Conservation (phyloP, 2,113 vertebrate species). For the Mionectes macconnelli region DNA sequence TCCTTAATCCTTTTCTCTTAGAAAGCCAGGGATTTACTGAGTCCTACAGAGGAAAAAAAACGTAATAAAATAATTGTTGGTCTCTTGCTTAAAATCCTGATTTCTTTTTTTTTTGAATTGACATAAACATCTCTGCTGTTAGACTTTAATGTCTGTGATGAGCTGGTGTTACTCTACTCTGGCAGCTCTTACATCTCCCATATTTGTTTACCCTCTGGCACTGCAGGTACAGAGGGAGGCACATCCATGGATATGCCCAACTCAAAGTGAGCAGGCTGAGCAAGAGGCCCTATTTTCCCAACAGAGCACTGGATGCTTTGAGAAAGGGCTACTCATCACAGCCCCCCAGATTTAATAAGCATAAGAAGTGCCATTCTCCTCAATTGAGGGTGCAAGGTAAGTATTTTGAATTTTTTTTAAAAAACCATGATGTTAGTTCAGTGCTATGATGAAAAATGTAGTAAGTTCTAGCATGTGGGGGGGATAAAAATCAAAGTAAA, state of each 20-base stretch:
- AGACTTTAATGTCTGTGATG: not conserved
- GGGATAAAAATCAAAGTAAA: not conserved
- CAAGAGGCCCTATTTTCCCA: conserved; percentile 11
- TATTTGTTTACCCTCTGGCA: not conserved
- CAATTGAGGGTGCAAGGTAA: conserved; percentile 63
- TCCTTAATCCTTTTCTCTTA: not conserved
- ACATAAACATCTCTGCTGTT: not conserved
- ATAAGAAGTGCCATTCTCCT: not conserved
- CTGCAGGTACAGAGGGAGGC: conserved; percentile 59
- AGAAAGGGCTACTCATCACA: not conserved
- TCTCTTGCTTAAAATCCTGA: not conserved
- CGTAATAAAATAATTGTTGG: not conserved
- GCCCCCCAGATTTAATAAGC: not conserved
- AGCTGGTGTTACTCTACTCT: not conserved
- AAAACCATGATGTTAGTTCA: not conserved
- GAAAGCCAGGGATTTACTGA: not conserved
- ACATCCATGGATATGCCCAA: conserved; percentile 25
- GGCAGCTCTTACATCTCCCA: not conserved
- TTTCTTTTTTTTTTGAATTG: not conserved
- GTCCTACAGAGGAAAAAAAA: not conserved
- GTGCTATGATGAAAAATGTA: not conserved
- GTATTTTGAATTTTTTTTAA: not conserved
- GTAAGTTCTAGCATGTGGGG: not conserved
- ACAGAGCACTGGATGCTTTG: not conserved
- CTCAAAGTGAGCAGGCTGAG: not conserved